Evolutionary conservation across 2,113 vertebrate genomes (phyloP).

Genomic region (Bucco capensis): DNA sequence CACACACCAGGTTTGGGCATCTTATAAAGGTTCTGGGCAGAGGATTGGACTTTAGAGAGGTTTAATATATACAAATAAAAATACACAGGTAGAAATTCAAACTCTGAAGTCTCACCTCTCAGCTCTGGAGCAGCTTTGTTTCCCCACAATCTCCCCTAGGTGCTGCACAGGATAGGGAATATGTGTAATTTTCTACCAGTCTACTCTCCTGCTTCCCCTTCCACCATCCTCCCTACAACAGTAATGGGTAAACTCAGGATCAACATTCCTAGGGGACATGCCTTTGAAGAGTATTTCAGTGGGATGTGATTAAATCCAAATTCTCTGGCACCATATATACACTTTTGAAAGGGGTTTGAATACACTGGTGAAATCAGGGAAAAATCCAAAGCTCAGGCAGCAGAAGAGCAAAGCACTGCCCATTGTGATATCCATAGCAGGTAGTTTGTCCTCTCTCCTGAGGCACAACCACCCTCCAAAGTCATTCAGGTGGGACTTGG

Average conservation of each 20-base stretch:
- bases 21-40: background rate
- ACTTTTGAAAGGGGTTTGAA: background rate
- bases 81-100: background rate
- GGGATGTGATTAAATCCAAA: background rate
- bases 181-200: rapidly evolving
- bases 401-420: background rate
- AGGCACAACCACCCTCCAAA: background rate
- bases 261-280: background rate
- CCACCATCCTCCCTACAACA: background rate
- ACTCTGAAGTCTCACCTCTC: background rate
- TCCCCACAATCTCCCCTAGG: background rate
- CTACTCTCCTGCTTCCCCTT: background rate
- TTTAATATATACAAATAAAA: background rate
- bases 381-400: background rate
- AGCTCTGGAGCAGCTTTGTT: background rate
- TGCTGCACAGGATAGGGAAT: background rate
- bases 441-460: background rate
- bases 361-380: background rate
- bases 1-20: background rate
- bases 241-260: background rate
- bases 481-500: background rate
- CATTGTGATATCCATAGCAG: background rate
- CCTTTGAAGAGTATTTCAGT: background rate
- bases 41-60: background rate
- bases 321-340: background rate